Conservation (phyloP, 2,797 vertebrate genomes). For the Cryptoprocta ferox region DNA sequence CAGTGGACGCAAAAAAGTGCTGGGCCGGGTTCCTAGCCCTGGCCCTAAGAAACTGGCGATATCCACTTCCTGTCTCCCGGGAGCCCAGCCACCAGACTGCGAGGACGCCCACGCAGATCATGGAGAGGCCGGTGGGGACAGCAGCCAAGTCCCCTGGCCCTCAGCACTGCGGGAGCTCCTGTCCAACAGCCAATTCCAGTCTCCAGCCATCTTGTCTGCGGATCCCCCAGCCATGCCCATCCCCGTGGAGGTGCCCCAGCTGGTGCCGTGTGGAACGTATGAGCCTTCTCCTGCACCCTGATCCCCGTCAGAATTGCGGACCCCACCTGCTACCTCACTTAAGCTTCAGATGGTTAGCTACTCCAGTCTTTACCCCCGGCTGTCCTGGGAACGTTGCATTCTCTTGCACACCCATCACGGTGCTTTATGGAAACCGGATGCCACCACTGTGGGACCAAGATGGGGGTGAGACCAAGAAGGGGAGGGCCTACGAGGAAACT, state of each 20-base stretch:
- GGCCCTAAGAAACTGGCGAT: background rate
- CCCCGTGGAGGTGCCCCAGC: rapidly evolving
- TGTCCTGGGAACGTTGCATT: background rate
- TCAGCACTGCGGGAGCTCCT: background rate
- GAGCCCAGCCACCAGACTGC: background rate
- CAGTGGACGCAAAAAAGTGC: rapidly evolving
- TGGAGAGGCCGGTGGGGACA: background rate
- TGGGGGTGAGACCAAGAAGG: background rate
- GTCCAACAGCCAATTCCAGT: background rate
- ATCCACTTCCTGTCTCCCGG: background rate
- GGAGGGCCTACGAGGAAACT: background rate
- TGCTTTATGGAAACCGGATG: background rate
- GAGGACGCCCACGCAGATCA: background rate
- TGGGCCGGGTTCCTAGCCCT: background rate
- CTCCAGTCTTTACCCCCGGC: background rate
- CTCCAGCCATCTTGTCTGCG: background rate
- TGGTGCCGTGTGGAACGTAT: rapidly evolving
- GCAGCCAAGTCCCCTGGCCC: background rate
- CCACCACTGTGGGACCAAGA: background rate
- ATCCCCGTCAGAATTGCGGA: background rate
- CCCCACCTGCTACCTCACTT: background rate
- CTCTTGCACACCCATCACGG: too few relatives aligned
- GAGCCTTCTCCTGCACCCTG: rapidly evolving
- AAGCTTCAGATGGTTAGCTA: background rate
- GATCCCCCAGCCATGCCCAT: background rate